Percentiles rank a stretch among this genome's conserved stretches.
Evolutionary conservation across 2,113 vertebrate genomes (phyloP).

Genomic region (Uropsilus gracilis): DNA sequence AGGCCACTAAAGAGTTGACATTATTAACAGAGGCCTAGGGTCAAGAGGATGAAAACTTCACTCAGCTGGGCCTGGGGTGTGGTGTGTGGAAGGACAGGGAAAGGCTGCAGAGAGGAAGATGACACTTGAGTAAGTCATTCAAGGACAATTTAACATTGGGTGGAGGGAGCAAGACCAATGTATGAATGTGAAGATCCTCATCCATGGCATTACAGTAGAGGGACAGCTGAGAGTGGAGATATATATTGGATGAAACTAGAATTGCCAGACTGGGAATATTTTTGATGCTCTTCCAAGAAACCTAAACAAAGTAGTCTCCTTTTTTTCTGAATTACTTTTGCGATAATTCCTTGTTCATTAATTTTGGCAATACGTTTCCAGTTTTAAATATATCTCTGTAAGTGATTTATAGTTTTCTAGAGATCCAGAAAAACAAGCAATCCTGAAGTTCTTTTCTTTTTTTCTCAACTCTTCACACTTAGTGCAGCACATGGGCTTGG

Average conservation of each 20-base stretch:
- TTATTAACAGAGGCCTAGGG: background rate
- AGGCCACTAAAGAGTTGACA: background rate
- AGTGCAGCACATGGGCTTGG: background rate
- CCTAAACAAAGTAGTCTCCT: background rate
- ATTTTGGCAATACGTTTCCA: background rate
- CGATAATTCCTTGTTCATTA: background rate
- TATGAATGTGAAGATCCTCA: constrained; percentile 4
- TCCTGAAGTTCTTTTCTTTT: background rate
- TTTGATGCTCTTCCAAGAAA: background rate
- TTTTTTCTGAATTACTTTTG: background rate
- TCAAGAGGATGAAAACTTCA: constrained; percentile 26
- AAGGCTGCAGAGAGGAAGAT: constrained; percentile 18
- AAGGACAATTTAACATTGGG: constrained; percentile 1
- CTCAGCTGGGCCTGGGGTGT: background rate
- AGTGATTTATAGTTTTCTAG: background rate
- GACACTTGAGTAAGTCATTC: background rate
- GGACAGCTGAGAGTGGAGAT: background rate
- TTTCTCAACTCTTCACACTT: background rate
- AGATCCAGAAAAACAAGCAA: background rate
- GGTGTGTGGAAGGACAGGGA: background rate
- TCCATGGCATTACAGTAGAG: background rate
- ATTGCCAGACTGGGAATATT: background rate
- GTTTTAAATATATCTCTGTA: background rate
- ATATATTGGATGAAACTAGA: background rate
- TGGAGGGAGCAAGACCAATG: background rate